Base-by-base conservation (phyloP, 2,888 invertebrate species). In the Corbicula japonica region DNA sequence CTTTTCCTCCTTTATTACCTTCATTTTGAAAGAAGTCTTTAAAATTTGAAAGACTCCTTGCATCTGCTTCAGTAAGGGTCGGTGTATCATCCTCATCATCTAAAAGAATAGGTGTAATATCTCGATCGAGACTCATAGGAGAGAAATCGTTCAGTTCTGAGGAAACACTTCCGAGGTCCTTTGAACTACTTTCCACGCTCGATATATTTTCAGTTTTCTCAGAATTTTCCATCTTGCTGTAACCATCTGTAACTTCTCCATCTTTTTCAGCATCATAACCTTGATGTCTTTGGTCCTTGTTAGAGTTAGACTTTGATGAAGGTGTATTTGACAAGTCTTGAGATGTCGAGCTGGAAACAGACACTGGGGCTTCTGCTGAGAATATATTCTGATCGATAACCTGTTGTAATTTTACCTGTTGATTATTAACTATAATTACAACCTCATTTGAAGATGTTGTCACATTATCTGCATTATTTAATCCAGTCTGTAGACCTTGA, bases 401-500 rank as follows among this genome's bases (percentile, higher is more conserved):
- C 35, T 72, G 54, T 44, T 63, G 72, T 4, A 56, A 30, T 34
- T 52, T 54, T 4, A 69, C 54, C 10, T 58, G 28, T 34, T 77
- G 78, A 50, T 71, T 83, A 38, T 81, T 80, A 30, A 81, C 72
- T 32, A 81, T 76, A 12, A 83, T 78, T 8, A 88, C 82, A 12
- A 87, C 73, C n/a, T 87, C 83, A 48, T 76, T 83, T 12, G 76
- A n/a, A 8, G 79, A 65, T 21, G 62, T 28, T 35, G 8, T n/a
- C n/a, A n/a, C n/a, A n/a, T 58, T 10, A 32, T 28, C 2, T n/a
- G 28, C 54, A 54, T 26, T 5, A 32, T 26, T n/a, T 28, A 30
- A 10, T n/a, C 54, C 2, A 28, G 30, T 26, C 30, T 23, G 41
- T 10, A 15, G 41, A 15, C 41, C 5, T 23, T 28, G 26, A 32